Evolutionary conservation across 2,113 vertebrate species (phyloP).

Genomic region (Trogon surrucura): DNA sequence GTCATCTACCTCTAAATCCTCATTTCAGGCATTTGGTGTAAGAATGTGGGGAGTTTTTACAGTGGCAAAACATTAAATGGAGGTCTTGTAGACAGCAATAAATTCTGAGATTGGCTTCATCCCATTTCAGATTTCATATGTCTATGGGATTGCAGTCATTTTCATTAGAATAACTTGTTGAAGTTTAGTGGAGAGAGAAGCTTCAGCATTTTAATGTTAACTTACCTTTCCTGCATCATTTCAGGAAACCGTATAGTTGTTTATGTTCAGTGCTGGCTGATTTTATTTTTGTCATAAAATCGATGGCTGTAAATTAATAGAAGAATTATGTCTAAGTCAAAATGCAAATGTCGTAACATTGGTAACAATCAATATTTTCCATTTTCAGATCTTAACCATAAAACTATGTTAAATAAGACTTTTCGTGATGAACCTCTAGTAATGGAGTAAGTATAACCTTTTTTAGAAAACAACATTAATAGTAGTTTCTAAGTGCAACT

Average conservation of each 20-base stretch:
- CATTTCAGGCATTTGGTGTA: not conserved
- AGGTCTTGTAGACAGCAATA: not conserved
- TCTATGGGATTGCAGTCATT: not conserved
- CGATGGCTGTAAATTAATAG: not conserved
- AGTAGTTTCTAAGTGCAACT: not conserved
- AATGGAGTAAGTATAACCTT: slow-evolving; percentile 92
- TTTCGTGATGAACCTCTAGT: slow-evolving; percentile 93
- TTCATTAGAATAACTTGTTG: not conserved
- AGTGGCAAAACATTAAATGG: not conserved
- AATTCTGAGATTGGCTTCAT: not conserved
- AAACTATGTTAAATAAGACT: slow-evolving; percentile 81
- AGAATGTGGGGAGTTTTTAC: not conserved
- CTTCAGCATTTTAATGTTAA: not conserved
- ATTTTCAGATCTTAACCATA: slow-evolving; percentile 78
- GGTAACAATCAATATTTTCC: not conserved
- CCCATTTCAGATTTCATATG: not conserved
- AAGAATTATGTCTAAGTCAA: not conserved
- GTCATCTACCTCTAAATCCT: not conserved
- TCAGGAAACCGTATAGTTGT: not conserved
- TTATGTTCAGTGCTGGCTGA: not conserved
- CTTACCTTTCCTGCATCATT: not conserved
- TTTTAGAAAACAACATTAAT: not conserved
- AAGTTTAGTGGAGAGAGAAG: not conserved
- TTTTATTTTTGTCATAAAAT: not conserved
- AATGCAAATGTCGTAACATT: not conserved